A percentile compares a stretch with the other conserved stretches of the same genome.
Evolutionary conservation across 92 coral and sea anemone genomes (phyloP).

Genomic region (Paramuricea clavata): DNA sequence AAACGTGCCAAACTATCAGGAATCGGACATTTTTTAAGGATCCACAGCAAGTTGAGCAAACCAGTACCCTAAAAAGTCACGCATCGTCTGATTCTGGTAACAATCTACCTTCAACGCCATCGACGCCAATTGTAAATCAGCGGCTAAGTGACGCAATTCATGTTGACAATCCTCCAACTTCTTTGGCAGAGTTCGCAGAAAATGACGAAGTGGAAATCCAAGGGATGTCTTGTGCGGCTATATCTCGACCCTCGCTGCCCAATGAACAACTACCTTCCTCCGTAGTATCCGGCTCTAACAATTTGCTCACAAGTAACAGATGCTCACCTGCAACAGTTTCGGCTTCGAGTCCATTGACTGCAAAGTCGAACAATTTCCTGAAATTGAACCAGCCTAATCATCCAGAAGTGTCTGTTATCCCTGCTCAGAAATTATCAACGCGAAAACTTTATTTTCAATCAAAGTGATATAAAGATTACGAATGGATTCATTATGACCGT

Average conservation of each 20-base stretch:
- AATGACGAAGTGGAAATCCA: conserved; percentile 37
- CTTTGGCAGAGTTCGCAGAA: conserved; percentile 37
- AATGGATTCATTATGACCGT: conserved; percentile 32
- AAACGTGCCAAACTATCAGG: conserved; percentile 41
- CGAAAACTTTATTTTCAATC: conserved; percentile 43
- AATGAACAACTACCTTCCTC: conserved; percentile 32
- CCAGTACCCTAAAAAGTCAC: conserved; percentile 26
- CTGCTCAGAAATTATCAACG: no score
- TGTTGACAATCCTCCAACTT: conserved; percentile 35
- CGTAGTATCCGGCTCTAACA: conserved; percentile 15
- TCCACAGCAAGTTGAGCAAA: conserved; percentile 37
- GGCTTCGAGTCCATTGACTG: conserved; percentile 14
- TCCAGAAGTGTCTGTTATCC: conserved; percentile 3
- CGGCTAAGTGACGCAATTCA: conserved; percentile 26
- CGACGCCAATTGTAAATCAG: conserved; percentile 31
- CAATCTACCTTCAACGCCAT: not conserved
- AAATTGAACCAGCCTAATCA: conserved; percentile 23
- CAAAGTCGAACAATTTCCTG: conserved; percentile 28
- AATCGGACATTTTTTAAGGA: conserved; percentile 36
- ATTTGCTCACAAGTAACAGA: conserved; percentile 40
- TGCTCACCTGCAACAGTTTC: conserved; percentile 40
- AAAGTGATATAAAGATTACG: conserved; percentile 33
- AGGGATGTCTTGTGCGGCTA: conserved; percentile 26
- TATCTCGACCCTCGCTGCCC: conserved; percentile 30
- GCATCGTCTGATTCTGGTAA: not conserved